Evolutionary conservation across 2,113 vertebrate species (phyloP).

Genomic region (Rousettus leschenaultii): DNA sequence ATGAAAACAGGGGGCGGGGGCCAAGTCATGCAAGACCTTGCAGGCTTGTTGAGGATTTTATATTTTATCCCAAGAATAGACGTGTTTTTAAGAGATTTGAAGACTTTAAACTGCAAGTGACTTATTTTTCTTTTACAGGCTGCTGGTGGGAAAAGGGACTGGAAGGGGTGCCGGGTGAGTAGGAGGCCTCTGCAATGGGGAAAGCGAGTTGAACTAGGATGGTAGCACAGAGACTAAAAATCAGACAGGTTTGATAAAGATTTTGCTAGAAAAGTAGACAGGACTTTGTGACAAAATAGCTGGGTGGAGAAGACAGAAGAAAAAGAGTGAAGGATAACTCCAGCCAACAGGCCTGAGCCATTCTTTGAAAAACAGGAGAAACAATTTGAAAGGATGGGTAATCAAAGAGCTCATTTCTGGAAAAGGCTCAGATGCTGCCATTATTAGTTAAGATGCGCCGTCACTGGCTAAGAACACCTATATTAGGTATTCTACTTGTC

Average conservation of each 20-base stretch:
- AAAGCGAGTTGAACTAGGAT: not conserved
- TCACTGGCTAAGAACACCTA: no score
- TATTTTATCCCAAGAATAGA: not conserved
- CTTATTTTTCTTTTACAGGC: not conserved
- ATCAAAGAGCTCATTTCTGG: not conserved
- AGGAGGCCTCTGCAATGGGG: not conserved
- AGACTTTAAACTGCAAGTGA: not conserved
- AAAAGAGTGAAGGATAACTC: not conserved
- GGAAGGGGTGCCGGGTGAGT: not conserved
- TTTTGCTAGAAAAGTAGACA: not conserved
- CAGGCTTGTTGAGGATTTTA: not conserved
- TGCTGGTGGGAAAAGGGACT: not conserved
- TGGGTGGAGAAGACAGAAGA: not conserved
- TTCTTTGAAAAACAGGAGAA: not conserved
- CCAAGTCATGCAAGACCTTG: not conserved
- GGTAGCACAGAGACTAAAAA: not conserved
- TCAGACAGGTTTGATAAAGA: not conserved
- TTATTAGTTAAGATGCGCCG: no score
- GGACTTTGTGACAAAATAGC: not conserved
- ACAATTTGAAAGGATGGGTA: not conserved
- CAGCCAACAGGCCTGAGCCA: not conserved
- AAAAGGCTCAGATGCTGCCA: not conserved
- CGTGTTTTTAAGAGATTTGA: not conserved
- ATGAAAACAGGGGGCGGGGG: not conserved
- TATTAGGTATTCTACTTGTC: not conserved